Conservation (phyloP, 2,113 vertebrate species). For the Serilophus lunatus region DNA sequence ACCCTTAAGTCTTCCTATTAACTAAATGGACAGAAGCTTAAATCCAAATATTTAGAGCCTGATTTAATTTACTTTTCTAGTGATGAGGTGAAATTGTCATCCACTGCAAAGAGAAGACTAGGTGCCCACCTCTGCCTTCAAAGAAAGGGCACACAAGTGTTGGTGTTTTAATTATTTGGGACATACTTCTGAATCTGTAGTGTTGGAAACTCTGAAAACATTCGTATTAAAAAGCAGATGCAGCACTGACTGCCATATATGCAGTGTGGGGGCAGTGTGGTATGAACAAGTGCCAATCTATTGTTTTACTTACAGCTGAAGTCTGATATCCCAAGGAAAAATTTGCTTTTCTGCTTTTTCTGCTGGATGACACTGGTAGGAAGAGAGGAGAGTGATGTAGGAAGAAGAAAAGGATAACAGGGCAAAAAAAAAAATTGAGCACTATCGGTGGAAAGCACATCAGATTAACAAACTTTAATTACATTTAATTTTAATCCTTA, state of each 20-base stretch:
- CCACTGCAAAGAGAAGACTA: neutral
- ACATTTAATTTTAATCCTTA: conserved; percentile 71
- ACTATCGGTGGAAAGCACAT: neutral
- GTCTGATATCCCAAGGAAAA: neutral
- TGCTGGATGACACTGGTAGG: neutral
- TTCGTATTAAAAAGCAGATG: neutral
- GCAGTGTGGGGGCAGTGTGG: neutral
- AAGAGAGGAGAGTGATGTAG: neutral
- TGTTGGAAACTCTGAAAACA: neutral
- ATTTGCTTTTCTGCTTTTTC: neutral
- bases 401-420: neutral
- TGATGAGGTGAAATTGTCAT: neutral
- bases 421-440: neutral
- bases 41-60: neutral
- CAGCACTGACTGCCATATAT: neutral
- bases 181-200: neutral
- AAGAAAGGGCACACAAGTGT: neutral
- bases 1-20: neutral
- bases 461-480: conserved; percentile 73
- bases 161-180: neutral
- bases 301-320: neutral
- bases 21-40: neutral
- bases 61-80: neutral
- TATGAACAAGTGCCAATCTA: neutral
- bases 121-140: neutral